Conservation (phyloP, 23 tunicate species). For the Clavelina lepadiformis region DNA sequence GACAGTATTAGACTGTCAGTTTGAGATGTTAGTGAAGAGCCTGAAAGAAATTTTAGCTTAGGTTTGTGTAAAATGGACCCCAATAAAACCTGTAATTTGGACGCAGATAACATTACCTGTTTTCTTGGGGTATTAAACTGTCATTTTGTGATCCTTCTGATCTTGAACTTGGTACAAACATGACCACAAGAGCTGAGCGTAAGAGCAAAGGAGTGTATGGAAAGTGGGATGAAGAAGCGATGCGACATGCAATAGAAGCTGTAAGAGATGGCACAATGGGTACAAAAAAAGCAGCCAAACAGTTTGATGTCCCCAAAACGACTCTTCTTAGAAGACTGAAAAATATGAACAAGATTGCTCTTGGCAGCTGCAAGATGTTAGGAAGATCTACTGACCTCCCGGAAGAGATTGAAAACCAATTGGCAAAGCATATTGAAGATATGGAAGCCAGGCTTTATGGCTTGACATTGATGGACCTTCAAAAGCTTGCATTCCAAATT, state of each 20-base stretch:
- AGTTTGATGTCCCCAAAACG: slow-evolving; percentile 21
- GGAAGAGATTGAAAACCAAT: not conserved
- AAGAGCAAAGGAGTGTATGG: slow-evolving; percentile 3
- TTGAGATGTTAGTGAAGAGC: no score
- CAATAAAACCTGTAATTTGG: no score
- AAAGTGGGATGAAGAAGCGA: slow-evolving; percentile 2
- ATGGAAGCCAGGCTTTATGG: slow-evolving; percentile 27
- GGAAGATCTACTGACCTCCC: slow-evolving; percentile 9
- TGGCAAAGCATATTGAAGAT: slow-evolving; percentile 3
- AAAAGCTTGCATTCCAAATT: slow-evolving; percentile 17
- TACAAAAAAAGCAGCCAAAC: slow-evolving; percentile 5
- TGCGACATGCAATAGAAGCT: slow-evolving; percentile 14
- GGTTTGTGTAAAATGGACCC: no score
- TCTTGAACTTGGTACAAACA: slow-evolving; percentile 1
- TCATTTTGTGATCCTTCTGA: no score
- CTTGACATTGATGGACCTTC: not conserved
- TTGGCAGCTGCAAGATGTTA: not conserved
- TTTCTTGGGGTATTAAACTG: no score
- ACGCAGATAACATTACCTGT: no score
- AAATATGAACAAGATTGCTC: not conserved
- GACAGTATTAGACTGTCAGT: no score
- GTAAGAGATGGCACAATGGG: not conserved
- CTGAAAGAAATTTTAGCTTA: no score
- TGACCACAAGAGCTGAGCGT: slow-evolving; percentile 2
- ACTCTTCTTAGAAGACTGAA: not conserved